Evolutionary conservation across 2,888 invertebrate species (phyloP).

Genomic region (Anthrax anthrax): DNA sequence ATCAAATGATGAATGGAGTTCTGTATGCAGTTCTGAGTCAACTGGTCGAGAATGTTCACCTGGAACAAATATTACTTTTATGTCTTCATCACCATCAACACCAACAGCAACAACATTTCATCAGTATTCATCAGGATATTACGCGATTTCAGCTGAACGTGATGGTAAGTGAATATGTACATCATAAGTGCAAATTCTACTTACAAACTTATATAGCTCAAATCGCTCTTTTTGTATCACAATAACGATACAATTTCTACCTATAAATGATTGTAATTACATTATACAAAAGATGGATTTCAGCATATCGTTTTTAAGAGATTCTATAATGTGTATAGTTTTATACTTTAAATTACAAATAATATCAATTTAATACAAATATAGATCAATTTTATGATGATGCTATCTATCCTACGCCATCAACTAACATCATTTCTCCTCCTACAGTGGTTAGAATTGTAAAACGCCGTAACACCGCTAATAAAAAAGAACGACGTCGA

Average conservation of each 20-base stretch:
- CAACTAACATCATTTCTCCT: conserved; percentile 21
- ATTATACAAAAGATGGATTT: too few relatives aligned
- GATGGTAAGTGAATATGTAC: conserved; percentile 7
- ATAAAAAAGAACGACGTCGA: conserved; percentile 83
- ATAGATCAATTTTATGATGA: conserved; percentile 20
- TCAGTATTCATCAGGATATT: conserved; percentile 12
- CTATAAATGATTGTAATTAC: too few relatives aligned
- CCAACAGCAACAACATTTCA: conserved; percentile 8
- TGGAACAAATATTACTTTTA: conserved; percentile 6
- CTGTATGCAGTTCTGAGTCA: conserved; percentile 10
- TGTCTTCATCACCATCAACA: conserved; percentile 2
- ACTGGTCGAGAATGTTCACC: conserved; percentile 10
- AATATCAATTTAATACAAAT: too few relatives aligned
- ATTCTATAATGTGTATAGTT: too few relatives aligned
- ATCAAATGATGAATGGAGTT: conserved; percentile 11
- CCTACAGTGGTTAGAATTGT: conserved; percentile 42
- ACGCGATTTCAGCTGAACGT: conserved; percentile 8
- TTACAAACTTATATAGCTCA: too few relatives aligned
- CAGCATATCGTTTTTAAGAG: too few relatives aligned
- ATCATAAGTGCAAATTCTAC: neutral
- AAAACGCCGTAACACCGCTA: conserved; percentile 79
- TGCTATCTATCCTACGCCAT: conserved; percentile 19
- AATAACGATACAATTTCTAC: too few relatives aligned
- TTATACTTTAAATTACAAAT: too few relatives aligned
- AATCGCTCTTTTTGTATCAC: too few relatives aligned